Evolutionary conservation across 2,797 vertebrate genomes (phyloP), one percentile per base, ranked within the genome.

Genomic region (Caiman crocodilus): DNA sequence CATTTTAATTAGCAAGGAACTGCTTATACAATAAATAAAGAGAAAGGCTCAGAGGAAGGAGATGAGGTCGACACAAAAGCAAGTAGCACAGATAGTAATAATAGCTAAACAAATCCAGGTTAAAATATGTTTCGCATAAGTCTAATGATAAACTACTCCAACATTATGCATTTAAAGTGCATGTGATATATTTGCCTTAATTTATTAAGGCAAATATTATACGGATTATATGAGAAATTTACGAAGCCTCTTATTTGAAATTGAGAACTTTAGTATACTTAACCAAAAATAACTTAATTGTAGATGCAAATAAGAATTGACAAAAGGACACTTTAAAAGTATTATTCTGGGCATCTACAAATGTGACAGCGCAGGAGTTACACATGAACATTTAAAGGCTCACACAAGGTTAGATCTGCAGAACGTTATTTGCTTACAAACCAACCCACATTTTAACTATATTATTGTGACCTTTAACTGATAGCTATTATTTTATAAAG

Each of bases 11-110:
- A 84, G 26, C 28, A 94, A 5, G 60, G 1, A 89, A 92, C 65
- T 89, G 77, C 75, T 91, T 76, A 58, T 25, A 67, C 30, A 87
- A 84, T 8, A 50, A 91, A 90, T n/a, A 87, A 14, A 80, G 17
- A 88, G 59, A 30, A 94, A 87, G 17, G 21, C 30, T 75, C 14
- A 14, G 75, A 77, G 65, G 26, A 35, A n/a, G 14, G n/a, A 83
- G 30, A 76, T 77, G 4, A 84, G 30, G 87, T 76, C 10, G 69
- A 76, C 60, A 85, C 63, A 89, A 71, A 92, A 60, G 3, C 60
- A 84, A 77, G 57, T 7, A 1, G 16, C 12, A 58, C 61, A 85
- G 88, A 74, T 35, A 71, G 25, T 65, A 42, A 56, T 79, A 82
- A 57, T n/a, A 82, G 78, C 35, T 83, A 73, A 65, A 25, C 77